Evolutionary conservation across 2,113 vertebrate genomes (phyloP).

Genomic region (Sula dactylatra): DNA sequence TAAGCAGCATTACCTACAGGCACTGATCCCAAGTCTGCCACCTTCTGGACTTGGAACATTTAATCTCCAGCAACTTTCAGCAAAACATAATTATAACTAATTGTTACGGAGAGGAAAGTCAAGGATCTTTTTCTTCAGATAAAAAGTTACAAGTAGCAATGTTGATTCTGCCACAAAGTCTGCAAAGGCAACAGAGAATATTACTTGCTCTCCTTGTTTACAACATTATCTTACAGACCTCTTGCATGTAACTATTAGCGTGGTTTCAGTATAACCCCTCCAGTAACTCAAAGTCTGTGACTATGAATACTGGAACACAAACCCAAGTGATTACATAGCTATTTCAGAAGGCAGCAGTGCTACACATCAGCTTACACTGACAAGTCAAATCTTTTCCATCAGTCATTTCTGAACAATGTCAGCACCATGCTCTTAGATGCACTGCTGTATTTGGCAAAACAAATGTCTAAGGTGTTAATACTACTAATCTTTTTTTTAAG

Average conservation of each 20-base stretch:
- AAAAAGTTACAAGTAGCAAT: neutral
- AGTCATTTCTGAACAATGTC: neutral
- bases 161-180: neutral
- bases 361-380: neutral
- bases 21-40: neutral
- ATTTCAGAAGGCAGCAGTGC: neutral
- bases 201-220: neutral
- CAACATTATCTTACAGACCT: neutral
- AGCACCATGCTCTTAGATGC: neutral
- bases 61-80: neutral
- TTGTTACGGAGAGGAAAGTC: neutral
- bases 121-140: neutral
- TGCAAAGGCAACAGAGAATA: neutral
- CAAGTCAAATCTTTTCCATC: neutral
- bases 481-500: neutral
- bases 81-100: neutral
- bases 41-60: neutral
- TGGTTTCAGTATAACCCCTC: neutral
- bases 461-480: rapidly evolving
- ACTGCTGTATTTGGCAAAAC: neutral
- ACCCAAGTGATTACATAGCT: neutral
- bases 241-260: rapidly evolving
- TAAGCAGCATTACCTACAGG: neutral
- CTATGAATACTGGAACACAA: neutral
- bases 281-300: neutral